phyloP scores from a whole-genome alignment of 2,113 vertebrate genomes.

The Pyxicephalus adspersus region DNA sequence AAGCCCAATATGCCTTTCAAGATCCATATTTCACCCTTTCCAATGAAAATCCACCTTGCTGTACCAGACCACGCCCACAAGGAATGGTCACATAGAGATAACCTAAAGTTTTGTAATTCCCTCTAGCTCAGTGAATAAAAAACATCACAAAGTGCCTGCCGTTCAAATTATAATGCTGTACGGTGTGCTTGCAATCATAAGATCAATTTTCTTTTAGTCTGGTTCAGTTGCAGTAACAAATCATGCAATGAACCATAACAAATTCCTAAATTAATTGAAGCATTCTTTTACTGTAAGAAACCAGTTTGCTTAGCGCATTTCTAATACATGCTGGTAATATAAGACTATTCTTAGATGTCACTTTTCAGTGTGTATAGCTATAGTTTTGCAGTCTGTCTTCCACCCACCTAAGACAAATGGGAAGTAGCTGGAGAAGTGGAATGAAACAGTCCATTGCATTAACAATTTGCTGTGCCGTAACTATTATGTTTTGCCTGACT shows the following conservation, averaged over 20 bases:
- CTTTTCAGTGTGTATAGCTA: background rate
- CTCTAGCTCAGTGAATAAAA: too few species aligned
- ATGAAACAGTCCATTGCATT: too few species aligned
- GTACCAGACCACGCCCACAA: too few species aligned
- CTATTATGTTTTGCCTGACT: too few species aligned
- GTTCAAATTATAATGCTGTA: slow-evolving; percentile 5
- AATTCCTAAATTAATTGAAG: slow-evolving; percentile 29
- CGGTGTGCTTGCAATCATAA: slow-evolving; percentile 10
- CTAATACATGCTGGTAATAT: background rate
- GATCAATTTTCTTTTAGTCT: slow-evolving; percentile 42
- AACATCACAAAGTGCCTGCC: too few species aligned
- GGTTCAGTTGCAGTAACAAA: slow-evolving; percentile 23
- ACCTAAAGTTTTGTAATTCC: too few species aligned
- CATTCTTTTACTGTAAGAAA: slow-evolving; percentile 37
- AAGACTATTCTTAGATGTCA: background rate
- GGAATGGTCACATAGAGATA: too few species aligned
- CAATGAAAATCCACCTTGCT: too few species aligned
- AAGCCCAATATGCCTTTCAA: too few species aligned
- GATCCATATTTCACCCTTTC: too few species aligned
- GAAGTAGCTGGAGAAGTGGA: background rate
- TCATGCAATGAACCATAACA: slow-evolving; percentile 14
- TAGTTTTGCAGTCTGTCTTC: slow-evolving; percentile 12
- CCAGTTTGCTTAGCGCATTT: slow-evolving; percentile 25
- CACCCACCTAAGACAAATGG: slow-evolving; percentile 31
- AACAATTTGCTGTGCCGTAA: too few species aligned